These are phyloP conservation scores for Tenthredo scrophulariae DNA, from an alignment of 2,888 invertebrate genomes.

Conservation along the genomic window DNA sequence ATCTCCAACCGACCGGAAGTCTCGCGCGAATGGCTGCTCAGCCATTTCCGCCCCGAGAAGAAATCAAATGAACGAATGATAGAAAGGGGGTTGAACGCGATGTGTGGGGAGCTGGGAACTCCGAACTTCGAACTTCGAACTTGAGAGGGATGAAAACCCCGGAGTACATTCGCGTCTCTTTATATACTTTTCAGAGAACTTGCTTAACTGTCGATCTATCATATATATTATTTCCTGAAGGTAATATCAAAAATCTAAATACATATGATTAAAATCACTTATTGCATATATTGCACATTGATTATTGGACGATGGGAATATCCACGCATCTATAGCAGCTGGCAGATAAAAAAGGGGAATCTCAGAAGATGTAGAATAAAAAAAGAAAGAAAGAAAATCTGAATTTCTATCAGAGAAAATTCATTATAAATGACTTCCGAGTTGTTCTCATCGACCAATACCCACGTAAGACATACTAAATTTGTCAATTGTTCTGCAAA, in stretches of 20 bases:
- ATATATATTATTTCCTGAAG: neutral
- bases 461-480: neutral
- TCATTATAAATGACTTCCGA: neutral
- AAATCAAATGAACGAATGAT: slow-evolving; percentile 68
- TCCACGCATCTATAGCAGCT: neutral
- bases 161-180: slow-evolving; percentile 1
- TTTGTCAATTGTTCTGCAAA: neutral
- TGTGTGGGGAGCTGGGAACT: slow-evolving; percentile 36
- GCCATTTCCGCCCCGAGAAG: slow-evolving; percentile 75
- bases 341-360: neutral
- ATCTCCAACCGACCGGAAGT: slow-evolving; percentile 75
- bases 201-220: slow-evolving; percentile 11
- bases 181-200: neutral
- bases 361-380: neutral
- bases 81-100: slow-evolving; percentile 57
- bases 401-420: neutral
- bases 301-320: neutral
- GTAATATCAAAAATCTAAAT: neutral
- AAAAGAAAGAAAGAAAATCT: neutral
- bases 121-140: slow-evolving; percentile 15
- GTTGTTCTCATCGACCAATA: neutral
- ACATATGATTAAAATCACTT: neutral
- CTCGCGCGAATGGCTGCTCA: slow-evolving; percentile 77
- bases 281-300: neutral
- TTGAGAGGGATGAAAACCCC: slow-evolving; percentile 46